A percentile compares a stretch with the other conserved stretches of the same genome.
phyloP scores from a whole-genome alignment of 2,113 vertebrate species.

The Dissostichus mawsoni region DNA sequence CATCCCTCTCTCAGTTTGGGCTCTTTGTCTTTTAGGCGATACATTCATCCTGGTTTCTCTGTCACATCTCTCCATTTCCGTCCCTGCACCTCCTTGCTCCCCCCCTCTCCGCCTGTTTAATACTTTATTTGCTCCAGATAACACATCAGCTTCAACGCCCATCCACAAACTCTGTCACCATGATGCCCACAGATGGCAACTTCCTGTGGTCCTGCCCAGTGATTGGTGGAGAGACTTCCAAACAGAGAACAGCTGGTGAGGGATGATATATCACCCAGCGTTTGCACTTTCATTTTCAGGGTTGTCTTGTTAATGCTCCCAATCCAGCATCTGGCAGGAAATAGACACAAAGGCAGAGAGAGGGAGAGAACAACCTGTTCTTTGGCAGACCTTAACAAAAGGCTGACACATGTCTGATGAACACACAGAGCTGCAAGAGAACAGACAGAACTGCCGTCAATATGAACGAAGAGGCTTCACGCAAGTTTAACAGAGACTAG shows the following conservation, averaged over 20 bases:
- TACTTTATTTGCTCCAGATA: constrained; percentile 71
- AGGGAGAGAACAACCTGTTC: constrained; percentile 74
- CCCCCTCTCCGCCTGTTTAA: constrained; percentile 15
- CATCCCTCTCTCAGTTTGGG: constrained; percentile 16
- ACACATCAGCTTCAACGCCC: constrained; percentile 64
- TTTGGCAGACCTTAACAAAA: constrained; percentile 75
- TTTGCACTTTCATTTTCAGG: constrained; percentile 81
- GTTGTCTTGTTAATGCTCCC: constrained; percentile 78
- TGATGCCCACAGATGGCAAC: constrained; percentile 78
- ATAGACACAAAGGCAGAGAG: constrained; percentile 74
- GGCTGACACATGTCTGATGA: constrained; percentile 68
- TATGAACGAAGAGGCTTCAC: constrained; percentile 42
- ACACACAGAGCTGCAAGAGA: constrained; percentile 41
- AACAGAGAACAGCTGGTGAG: constrained; percentile 80
- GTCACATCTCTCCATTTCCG: constrained; percentile 51
- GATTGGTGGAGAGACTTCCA: constrained; percentile 78
- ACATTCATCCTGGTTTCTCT: constrained; percentile 25
- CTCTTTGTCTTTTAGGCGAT: constrained; percentile 53
- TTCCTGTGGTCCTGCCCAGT: constrained; percentile 75
- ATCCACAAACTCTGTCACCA: constrained; percentile 71
- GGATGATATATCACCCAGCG: constrained; percentile 78
- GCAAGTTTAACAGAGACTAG: constrained; percentile 25
- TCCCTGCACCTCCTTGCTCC: constrained; percentile 14
- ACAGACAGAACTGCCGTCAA: constrained; percentile 36
- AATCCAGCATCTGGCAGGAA: constrained; percentile 82